These are phyloP conservation scores for Leptocoma aspasia DNA, from an alignment of 2,113 vertebrate genomes.

Conservation along the genomic window DNA sequence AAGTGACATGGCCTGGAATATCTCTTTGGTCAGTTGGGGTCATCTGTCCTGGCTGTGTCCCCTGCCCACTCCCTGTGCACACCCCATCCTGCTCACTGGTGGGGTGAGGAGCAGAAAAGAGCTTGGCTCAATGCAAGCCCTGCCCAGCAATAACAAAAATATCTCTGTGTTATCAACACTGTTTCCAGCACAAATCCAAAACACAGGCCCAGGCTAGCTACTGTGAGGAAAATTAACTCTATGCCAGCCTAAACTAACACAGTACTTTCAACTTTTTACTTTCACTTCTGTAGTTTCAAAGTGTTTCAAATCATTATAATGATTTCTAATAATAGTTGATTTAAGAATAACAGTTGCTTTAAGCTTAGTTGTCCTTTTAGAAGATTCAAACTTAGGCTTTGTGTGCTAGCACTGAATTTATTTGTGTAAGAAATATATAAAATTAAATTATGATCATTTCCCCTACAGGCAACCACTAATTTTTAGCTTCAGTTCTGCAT, in stretches of 20 bases:
- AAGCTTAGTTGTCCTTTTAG: background rate
- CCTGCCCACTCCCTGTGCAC: too few species aligned
- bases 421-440: background rate
- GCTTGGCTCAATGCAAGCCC: background rate
- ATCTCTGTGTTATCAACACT: background rate
- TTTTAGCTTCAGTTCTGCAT: background rate
- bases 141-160: background rate
- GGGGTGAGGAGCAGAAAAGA: background rate
- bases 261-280: background rate
- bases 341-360: background rate
- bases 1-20: background rate
- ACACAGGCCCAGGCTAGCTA: background rate
- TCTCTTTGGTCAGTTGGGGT: background rate
- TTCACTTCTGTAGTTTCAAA: background rate
- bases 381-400: background rate
- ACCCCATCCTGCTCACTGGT: background rate
- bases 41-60: rapidly evolving
- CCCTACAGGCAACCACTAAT: background rate
- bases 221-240: background rate
- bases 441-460: background rate
- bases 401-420: background rate
- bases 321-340: too few species aligned
- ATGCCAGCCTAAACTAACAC: background rate
- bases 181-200: background rate
- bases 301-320: background rate